These are phyloP conservation scores for Unio delphinus DNA, from an alignment of 2,888 invertebrate species.

Conservation along the genomic window DNA sequence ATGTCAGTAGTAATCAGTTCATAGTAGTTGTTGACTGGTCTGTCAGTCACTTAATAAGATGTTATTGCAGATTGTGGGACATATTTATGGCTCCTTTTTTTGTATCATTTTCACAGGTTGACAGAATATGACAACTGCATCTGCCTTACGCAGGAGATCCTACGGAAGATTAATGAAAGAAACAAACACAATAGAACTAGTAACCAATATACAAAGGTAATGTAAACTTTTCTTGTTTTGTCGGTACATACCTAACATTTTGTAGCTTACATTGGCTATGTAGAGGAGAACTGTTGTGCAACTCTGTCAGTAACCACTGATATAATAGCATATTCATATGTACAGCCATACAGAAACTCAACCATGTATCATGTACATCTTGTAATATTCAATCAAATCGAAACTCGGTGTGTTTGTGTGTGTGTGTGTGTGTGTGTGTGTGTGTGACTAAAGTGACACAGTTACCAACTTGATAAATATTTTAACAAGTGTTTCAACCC, in stretches of 20 bases:
- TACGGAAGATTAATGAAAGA: slow-evolving; percentile 61
- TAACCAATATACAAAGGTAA: slow-evolving; percentile 60
- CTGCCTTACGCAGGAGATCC: slow-evolving; percentile 57
- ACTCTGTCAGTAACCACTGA: too few relatives aligned
- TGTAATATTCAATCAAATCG: too few relatives aligned
- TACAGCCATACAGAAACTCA: too few relatives aligned
- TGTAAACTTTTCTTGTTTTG: not conserved
- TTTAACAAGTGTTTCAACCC: too few relatives aligned
- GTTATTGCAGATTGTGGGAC: not conserved
- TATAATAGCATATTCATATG: not conserved
- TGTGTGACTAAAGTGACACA: too few relatives aligned
- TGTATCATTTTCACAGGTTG: slow-evolving; percentile 45
- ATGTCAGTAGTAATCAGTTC: not conserved
- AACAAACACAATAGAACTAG: slow-evolving; percentile 61
- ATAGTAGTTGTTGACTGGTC: not conserved
- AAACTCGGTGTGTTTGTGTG: too few relatives aligned
- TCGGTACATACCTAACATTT: too few relatives aligned
- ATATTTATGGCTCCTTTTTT: too few relatives aligned
- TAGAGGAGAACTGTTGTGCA: too few relatives aligned
- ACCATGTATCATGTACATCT: not conserved
- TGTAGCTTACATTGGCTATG: too few relatives aligned
- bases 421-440: too few relatives aligned
- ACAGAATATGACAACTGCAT: slow-evolving; percentile 57
- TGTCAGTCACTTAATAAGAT: not conserved
- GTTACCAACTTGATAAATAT: too few relatives aligned